Conservation (phyloP, 2,797 vertebrate genomes). For the Petrocephalus schoutedeni region DNA sequence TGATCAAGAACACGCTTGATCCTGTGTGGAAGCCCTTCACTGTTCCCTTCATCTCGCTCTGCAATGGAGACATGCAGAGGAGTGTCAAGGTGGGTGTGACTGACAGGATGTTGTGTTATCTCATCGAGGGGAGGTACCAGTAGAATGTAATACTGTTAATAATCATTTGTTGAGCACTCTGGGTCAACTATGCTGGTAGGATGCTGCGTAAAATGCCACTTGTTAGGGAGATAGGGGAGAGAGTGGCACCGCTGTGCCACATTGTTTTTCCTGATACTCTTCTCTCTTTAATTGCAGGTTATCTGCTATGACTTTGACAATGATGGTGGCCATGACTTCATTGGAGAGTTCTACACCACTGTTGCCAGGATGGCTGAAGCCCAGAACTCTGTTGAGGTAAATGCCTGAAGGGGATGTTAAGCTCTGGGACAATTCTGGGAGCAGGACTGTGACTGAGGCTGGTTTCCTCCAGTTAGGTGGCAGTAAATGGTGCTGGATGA, state of each 20-base stretch:
- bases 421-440: background rate
- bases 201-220: background rate
- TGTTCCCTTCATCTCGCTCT: conserved; percentile 88
- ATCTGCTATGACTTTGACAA: conserved; percentile 93
- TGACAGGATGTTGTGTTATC: background rate
- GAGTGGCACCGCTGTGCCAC: background rate
- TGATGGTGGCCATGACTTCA: conserved; percentile 93
- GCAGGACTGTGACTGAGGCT: background rate
- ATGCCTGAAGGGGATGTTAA: background rate
- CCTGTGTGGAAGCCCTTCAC: conserved; percentile 91
- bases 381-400: conserved; percentile 74
- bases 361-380: conserved; percentile 82
- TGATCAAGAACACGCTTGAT: conserved; percentile 95
- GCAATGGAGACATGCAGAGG: conserved; percentile 87
- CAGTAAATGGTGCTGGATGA: background rate
- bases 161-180: background rate
- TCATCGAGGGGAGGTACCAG: background rate
- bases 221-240: background rate
- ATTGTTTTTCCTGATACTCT: background rate
- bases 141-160: background rate
- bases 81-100: conserved; percentile 75
- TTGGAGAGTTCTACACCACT: conserved; percentile 87
- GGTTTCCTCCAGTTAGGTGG: background rate
- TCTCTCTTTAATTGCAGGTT: conserved; percentile 61
- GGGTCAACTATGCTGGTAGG: background rate